Evolutionary conservation across 2,797 vertebrate species (phyloP).

Genomic region (Eurystomus glaucurus): DNA sequence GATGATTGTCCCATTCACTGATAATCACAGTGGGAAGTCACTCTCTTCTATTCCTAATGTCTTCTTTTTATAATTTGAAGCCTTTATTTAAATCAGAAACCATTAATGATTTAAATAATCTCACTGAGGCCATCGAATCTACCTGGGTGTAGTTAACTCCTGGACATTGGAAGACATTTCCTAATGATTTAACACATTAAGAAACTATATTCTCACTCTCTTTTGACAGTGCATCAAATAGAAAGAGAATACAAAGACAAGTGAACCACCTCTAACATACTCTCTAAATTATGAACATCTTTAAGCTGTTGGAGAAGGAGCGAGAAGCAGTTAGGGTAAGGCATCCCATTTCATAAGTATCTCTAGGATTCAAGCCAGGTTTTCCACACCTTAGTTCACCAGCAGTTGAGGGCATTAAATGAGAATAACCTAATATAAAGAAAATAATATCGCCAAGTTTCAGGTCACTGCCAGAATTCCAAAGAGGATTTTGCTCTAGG

Average conservation of each 20-base stretch:
- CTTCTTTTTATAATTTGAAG: not conserved
- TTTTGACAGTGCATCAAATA: not conserved
- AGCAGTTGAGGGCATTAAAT: not conserved
- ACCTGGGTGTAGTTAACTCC: not conserved
- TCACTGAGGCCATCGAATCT: not conserved
- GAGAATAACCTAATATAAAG: not conserved
- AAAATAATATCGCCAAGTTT: not conserved
- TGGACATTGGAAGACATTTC: not conserved
- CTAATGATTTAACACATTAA: not conserved
- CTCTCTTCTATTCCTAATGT: not conserved
- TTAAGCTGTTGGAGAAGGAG: not conserved
- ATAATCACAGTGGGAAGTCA: not conserved
- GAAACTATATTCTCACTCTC: not conserved
- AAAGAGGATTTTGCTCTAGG: not conserved
- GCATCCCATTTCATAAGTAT: not conserved
- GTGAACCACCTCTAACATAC: not conserved
- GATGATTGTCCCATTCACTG: not conserved
- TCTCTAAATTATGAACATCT: not conserved
- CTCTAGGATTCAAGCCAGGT: not conserved
- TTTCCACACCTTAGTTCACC: not conserved
- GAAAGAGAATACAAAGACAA: not conserved
- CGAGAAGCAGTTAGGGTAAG: not conserved
- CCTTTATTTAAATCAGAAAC: not conserved
- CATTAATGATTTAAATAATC: not conserved
- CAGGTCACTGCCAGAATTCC: not conserved